phyloP scores from a whole-genome alignment of 2,797 vertebrate genomes.

The Austrolebias charrua region DNA sequence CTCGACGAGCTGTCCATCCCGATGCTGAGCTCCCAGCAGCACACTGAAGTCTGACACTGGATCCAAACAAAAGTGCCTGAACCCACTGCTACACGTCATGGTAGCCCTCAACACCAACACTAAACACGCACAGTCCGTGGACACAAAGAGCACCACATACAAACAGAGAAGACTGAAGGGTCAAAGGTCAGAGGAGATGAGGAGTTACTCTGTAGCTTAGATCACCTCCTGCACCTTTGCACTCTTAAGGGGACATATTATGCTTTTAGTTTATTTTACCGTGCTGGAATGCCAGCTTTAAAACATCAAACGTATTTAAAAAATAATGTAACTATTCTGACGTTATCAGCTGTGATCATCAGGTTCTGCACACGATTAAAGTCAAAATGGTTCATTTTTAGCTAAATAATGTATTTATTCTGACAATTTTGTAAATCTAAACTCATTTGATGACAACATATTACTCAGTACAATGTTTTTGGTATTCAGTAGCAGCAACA shows the following conservation, averaged over 20 bases:
- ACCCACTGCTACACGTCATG: constrained; percentile 71
- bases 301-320: not conserved
- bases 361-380: too few relatives aligned
- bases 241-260: constrained; percentile 26
- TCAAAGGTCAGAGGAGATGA: constrained; percentile 37
- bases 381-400: too few relatives aligned
- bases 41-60: constrained; percentile 97
- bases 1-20: constrained; percentile 86
- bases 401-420: too few relatives aligned
- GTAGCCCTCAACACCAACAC: constrained; percentile 47
- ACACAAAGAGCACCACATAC: constrained; percentile 27
- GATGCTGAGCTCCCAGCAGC: constrained; percentile 90
- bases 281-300: not conserved
- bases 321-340: not conserved
- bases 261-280: constrained; percentile 7
- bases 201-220: constrained; percentile 45
- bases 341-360: too few relatives aligned
- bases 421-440: too few relatives aligned
- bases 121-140: constrained; percentile 37
- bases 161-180: constrained; percentile 43
- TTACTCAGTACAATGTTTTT: too few relatives aligned
- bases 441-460: too few relatives aligned
- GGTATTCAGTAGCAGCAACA: not conserved
- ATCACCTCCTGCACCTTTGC: constrained; percentile 59
- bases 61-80: constrained; percentile 96